Evolutionary conservation across 2,113 vertebrate genomes (phyloP).

Genomic region (Crotophaga sulcirostris): DNA sequence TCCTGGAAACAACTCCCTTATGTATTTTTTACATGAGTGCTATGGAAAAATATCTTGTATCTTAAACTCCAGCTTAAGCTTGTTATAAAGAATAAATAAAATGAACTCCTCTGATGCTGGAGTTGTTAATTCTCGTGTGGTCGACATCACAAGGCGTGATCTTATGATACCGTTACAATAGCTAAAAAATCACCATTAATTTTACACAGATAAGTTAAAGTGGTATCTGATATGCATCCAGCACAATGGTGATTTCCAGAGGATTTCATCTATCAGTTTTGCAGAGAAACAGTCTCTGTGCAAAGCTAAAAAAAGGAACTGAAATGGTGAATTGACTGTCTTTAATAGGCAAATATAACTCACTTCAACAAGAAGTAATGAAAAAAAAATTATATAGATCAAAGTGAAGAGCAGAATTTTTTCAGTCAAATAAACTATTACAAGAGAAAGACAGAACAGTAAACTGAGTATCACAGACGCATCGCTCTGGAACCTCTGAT

Average conservation of each 20-base stretch:
- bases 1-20: neutral
- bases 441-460: neutral
- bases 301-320: neutral
- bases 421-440: neutral
- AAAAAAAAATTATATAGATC: neutral
- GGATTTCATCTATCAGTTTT: neutral
- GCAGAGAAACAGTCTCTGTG: neutral
- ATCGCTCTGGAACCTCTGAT: neutral
- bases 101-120: neutral
- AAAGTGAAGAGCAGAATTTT: neutral
- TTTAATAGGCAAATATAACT: neutral
- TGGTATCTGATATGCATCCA: neutral
- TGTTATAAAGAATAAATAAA: neutral
- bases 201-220: neutral
- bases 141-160: neutral
- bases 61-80: neutral
- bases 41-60: neutral
- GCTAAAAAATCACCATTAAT: neutral
- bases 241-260: neutral
- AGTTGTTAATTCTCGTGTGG: fast-evolving
- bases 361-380: neutral
- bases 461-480: neutral
- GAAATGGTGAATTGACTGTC: neutral
- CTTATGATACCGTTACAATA: neutral
- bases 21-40: neutral